Evolutionary conservation across 2,797 vertebrate species (phyloP), one percentile per base, ranked within the genome.

Genomic region (Ctenochaetus hawaiiensis): DNA sequence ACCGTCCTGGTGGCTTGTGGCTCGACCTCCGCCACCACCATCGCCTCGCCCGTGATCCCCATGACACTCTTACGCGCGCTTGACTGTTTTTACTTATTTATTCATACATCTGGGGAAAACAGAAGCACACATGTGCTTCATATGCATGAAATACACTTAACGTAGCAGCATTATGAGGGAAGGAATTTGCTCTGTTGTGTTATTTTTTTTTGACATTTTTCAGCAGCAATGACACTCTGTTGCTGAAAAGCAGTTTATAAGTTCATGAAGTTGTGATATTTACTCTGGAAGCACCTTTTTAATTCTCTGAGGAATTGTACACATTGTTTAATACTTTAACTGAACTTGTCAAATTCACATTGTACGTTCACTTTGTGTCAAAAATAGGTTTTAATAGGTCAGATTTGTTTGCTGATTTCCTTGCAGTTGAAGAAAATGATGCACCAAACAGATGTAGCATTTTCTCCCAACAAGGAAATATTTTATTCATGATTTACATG

Each of bases 401-500:
- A 90, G 73, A 84, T 90, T 87, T 91, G 76, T 78, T 81, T 73
- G 78, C 64, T 74, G 87, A 72, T 88, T 92, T 91, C 89, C 79
- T 75, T 90, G 82, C 84, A 90, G 84, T 83, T 74, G 71, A 75
- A 90, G 88, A 91, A 89, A 91, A 91, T 72, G 85, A 90, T 91
- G 85, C 86, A 85, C 87, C 90, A 90, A 94, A 95, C 93, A 94
- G 93, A 93, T 95, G 94, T 94, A 94, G 89, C 88, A 89, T 94
- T 95, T 95, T 95, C 88, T 94, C 91, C 86, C 90, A 92, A 94
- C 93, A 95, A 92, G 91, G 88, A 95, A 93, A 94, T 95, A 94
- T 95, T 94, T 95, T 94, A 96, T 95, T 96, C 93, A 95, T 95
- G 93, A 94, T 95, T 93, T 94, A 94, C 93, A 95, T 94, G 88